Conservation (phyloP, 2,888 invertebrate species). For the Apotomis capreana region DNA sequence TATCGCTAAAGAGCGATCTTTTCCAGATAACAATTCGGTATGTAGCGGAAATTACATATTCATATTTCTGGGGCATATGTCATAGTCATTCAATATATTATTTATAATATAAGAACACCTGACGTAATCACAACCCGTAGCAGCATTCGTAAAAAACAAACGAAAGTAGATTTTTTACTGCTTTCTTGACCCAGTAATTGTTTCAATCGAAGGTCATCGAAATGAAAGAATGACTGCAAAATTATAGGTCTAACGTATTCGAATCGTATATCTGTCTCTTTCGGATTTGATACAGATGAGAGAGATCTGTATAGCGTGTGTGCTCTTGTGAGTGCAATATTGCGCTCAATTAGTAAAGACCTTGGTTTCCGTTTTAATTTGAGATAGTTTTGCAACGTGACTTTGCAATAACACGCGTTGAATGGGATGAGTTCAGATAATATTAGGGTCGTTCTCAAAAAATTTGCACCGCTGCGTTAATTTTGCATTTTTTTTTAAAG, state of each 20-base stretch:
- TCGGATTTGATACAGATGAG: neutral
- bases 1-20: too few relatives aligned
- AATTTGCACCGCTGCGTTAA: too few relatives aligned
- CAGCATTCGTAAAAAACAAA: constrained; percentile 11
- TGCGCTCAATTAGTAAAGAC: constrained; percentile 17
- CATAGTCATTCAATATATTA: too few relatives aligned
- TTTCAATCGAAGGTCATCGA: constrained; percentile 34
- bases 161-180: constrained; percentile 22
- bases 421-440: neutral
- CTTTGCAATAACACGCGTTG: constrained; percentile 2
- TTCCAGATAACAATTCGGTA: too few relatives aligned
- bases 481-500: too few relatives aligned
- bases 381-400: constrained; percentile 19
- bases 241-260: constrained; percentile 11
- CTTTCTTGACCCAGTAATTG: constrained; percentile 39
- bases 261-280: neutral
- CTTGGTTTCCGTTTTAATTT: constrained; percentile 7
- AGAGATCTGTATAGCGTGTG: neutral
- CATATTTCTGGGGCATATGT: too few relatives aligned
- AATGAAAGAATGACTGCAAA: constrained; percentile 25
- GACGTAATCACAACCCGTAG: neutral
- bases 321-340: constrained; percentile 3
- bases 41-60: too few relatives aligned
- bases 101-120: neutral
- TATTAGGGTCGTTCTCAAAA: too few relatives aligned